Evolutionary conservation across 2,797 vertebrate species (phyloP), one percentile per base, ranked within the genome.

Genomic region (Pygocentrus nattereri): DNA sequence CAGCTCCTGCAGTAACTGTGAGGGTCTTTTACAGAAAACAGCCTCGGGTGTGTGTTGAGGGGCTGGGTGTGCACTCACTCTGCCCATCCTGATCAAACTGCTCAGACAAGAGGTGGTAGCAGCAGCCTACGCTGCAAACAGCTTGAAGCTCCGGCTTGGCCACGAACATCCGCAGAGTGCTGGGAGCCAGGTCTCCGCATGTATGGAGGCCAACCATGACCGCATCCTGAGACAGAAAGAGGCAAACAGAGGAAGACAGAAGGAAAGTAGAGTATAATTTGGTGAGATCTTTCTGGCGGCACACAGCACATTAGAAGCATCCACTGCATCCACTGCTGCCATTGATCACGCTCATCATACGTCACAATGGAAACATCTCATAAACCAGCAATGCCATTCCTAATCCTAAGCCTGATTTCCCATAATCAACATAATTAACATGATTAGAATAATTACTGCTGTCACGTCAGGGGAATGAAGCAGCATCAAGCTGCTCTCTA

Each of bases 61-160:
- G 5, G 34, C 41, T 44, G 58, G 56, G 38, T 44, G n/a, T 81
- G 61, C 15, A 62, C 65, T 78, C 89, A 98, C 97, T 96, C 93
- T 92, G 89, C 78, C 68, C 61, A 0, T 83, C 88, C 2, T 88
- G 89, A 85, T 93, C 89, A 82, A 92, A 93, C 92, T 93, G 90
- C 86, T 95, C 94, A 70, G 94, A 92, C 83, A 95, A 91, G 79
- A 94, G 91, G 88, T 99, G 97, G 89, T 99, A 99, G 91, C 98
- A 99, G 92, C 98, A 99, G 80, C 97, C 97, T 77, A 99, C 98
- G 72, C 96, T 97, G 91, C 98, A 99, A 88, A 99, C 94, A 0
- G 96, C 96, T 56, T 92, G 93, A 88, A 98, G 94, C 95, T 98
- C 97, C 58, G 92, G 90, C 74, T 96, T 97, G 74, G 94, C 93